A percentile compares a stretch with the other conserved stretches of the same genome.
Evolutionary conservation across 2,888 invertebrate genomes (phyloP).

Genomic region (Rambutsinella grinnellia): DNA sequence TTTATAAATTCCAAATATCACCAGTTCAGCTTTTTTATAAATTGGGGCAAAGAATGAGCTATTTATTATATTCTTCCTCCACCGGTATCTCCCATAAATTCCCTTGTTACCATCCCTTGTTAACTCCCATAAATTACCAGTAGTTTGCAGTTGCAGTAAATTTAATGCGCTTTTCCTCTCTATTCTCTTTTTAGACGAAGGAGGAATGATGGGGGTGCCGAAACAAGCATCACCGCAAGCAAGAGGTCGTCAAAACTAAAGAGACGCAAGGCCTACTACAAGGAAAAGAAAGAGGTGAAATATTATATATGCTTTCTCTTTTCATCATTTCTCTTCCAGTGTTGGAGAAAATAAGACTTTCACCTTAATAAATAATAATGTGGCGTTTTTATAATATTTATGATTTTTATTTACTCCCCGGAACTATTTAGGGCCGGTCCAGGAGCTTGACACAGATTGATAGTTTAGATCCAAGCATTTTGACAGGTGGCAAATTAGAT

Average conservation of each 20-base stretch:
- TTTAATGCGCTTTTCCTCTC: neutral
- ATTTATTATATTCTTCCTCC: too few relatives aligned
- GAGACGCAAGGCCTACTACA: conserved; percentile 65
- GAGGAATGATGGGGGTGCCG: conserved; percentile 50
- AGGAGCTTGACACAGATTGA: conserved; percentile 81
- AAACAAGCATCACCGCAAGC: conserved; percentile 55
- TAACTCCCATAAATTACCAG: too few relatives aligned
- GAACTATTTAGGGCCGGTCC: conserved; percentile 75
- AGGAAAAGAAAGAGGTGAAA: conserved; percentile 63
- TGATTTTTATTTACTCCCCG: conserved; percentile 1
- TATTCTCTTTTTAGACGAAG: conserved; percentile 32
- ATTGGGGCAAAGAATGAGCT: too few relatives aligned
- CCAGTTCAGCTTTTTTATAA: too few relatives aligned
- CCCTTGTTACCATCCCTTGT: too few relatives aligned
- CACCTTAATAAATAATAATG: neutral
- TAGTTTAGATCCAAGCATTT: conserved; percentile 73
- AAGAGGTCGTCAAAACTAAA: conserved; percentile 65
- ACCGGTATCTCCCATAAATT: too few relatives aligned
- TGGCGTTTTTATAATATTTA: neutral
- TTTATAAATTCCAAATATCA: too few relatives aligned
- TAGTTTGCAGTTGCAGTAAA: neutral
- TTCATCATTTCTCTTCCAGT: too few relatives aligned
- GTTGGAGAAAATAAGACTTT: too few relatives aligned
- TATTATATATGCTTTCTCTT: too few relatives aligned
- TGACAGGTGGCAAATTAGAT: conserved; percentile 67